Base-by-base conservation (phyloP, 2,113 vertebrate species). In the Pavo muticus region DNA sequence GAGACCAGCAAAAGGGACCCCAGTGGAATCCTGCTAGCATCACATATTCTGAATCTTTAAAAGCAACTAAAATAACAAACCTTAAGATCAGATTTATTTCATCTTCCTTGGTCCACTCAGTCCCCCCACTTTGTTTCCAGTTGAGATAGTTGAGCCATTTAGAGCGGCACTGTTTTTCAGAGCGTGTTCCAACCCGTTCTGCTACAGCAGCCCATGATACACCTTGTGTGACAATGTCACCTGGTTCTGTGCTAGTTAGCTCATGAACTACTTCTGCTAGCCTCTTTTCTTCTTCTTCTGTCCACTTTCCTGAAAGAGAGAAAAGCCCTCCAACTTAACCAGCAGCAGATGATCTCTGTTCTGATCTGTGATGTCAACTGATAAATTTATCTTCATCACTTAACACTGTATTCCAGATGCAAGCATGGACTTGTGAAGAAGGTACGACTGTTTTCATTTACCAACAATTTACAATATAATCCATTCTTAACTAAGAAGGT, bases 61-160 rank as follows among this genome's bases (percentile, higher is more conserved):
- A 88, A 84, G 50, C 37, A 92, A 95, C 57, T 74, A 39, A 92
- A 67, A 35, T 47, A 65, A 97, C 97, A 56, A 93, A 99, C 99
- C 99, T 99, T 95, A 98, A 97, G 45, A 99, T 98, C 11, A 99
- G 98, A 96, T 98, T 99, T 92, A 99, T 98, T 97, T 99, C 99
- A 83, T 99, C 99, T 88, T 99, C 99, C 97, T 99, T 99, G 91
- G 98, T 99, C 99, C 99, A 99, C 90, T 99, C 99, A 3, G 99
- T 99, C 30, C 99, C 99, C 50, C 99, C 99, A 35, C 99, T 99
- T 91, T 99, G 99, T 91, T 99, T 99, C 99, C 99, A 99, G 98
- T 99, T 99, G 87, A 99, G 98, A 98, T 99, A 99, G 97, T 99
- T 99, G 79, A 99, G 98, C 99, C 99, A 99, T 63, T 99, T 99